A percentile compares a stretch with the other conserved stretches of the same genome.
These are phyloP conservation scores for Vireo altiloquus DNA, from an alignment of 2,113 vertebrate species.

Conservation along the genomic window DNA sequence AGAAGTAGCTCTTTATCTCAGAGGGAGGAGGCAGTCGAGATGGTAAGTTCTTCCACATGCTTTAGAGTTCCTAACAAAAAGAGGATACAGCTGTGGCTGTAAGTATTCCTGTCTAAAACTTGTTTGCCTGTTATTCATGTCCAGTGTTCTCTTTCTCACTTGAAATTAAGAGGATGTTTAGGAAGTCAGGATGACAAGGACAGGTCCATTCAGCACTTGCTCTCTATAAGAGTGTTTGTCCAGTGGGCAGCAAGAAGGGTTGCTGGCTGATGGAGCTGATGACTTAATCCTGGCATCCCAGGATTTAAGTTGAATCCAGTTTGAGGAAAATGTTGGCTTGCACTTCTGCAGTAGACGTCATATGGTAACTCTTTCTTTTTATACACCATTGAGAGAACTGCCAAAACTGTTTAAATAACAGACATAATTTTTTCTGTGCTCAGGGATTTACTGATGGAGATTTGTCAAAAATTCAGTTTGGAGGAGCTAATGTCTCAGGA, in stretches of 20 bases:
- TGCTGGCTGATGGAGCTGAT: neutral
- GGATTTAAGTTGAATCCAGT: neutral
- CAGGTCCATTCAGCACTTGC: neutral
- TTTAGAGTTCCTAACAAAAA: neutral
- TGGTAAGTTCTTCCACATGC: neutral
- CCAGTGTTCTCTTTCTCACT: neutral
- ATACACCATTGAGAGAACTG: neutral
- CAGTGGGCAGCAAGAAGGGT: neutral
- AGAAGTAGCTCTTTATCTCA: neutral
- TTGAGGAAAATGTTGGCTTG: neutral
- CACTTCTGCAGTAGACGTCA: neutral
- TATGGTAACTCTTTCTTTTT: neutral
- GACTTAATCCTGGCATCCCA: neutral
- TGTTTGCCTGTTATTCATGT: neutral
- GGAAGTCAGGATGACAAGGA: neutral
- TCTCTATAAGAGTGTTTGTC: neutral
- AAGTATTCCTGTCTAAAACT: neutral
- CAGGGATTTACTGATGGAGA: conserved; percentile 98
- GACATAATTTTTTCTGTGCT: conserved; percentile 16
- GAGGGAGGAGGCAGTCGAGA: neutral
- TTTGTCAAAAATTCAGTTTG: conserved; percentile 97
- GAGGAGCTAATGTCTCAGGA: conserved; percentile 96
- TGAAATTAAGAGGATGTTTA: neutral
- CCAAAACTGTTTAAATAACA: neutral
- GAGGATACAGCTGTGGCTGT: neutral